phyloP scores from a whole-genome alignment of 2,888 invertebrate genomes.

The Leptopilina drosophilae region DNA sequence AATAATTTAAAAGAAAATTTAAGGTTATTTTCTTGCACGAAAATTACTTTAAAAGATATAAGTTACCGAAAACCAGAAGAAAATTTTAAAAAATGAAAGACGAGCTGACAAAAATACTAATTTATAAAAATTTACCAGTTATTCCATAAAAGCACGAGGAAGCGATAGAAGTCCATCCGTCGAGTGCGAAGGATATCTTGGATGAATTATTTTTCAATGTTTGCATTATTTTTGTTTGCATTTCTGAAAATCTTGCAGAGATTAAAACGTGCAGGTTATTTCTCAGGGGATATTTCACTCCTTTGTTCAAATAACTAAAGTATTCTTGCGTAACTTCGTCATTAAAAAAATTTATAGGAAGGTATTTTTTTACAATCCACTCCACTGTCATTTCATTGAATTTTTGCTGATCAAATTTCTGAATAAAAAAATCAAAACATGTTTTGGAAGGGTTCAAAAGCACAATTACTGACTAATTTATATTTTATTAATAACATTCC shows the following conservation, averaged over 20 bases:
- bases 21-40: too few species aligned
- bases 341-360: not conserved
- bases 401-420: constrained; percentile 18
- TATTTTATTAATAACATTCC: too few species aligned
- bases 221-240: not conserved
- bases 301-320: not conserved
- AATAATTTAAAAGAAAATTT: too few species aligned
- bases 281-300: not conserved
- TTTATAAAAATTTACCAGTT: too few species aligned
- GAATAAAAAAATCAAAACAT: not conserved
- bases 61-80: too few species aligned
- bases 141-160: too few species aligned
- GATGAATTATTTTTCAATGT: not conserved
- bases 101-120: too few species aligned
- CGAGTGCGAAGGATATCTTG: not conserved
- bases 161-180: not conserved
- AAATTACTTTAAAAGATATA: too few species aligned
- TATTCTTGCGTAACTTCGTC: constrained; percentile 1
- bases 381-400: not conserved
- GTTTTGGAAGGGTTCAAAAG: not conserved
- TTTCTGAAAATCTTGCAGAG: not conserved
- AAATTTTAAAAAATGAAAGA: too few species aligned
- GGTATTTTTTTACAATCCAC: constrained; percentile 16
- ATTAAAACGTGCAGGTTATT: not conserved
- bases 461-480: too few species aligned